A percentile compares a stretch with the other conserved stretches of the same genome.
phyloP scores from a whole-genome alignment of 2,888 invertebrate species.

The Cantharis nigra region DNA sequence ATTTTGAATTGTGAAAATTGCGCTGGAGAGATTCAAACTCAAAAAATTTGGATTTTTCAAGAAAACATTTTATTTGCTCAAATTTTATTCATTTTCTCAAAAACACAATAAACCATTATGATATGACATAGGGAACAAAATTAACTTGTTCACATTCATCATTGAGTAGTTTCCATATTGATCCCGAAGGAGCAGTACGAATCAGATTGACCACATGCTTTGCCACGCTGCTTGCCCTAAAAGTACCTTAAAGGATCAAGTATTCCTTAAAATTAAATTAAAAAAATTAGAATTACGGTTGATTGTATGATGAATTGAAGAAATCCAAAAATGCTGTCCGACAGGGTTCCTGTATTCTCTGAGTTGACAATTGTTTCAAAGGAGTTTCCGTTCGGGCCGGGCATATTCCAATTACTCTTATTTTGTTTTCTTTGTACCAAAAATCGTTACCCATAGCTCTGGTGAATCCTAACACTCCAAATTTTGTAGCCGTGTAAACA shows the following conservation, averaged over 20 bases:
- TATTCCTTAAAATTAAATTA: not conserved
- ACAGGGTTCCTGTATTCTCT: not conserved
- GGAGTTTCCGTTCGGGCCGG: conserved; percentile 24
- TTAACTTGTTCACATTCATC: not conserved
- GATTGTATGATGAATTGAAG: not conserved
- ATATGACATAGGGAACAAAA: not conserved
- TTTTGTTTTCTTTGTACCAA: conserved; percentile 15
- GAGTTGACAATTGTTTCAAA: not conserved
- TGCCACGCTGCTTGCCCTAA: not conserved
- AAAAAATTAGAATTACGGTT: not conserved
- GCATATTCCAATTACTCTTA: conserved; percentile 31
- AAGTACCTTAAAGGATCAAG: not conserved
- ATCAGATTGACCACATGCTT: not conserved
- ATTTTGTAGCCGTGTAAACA: conserved; percentile 14
- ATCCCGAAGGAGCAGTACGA: not conserved
- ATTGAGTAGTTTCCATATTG: not conserved
- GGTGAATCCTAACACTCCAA: conserved; percentile 28
- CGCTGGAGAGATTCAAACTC: too few species aligned
- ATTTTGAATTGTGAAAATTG: too few species aligned
- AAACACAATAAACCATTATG: not conserved
- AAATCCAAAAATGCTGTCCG: not conserved
- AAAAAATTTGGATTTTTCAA: not conserved
- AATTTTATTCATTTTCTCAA: not conserved
- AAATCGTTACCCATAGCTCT: conserved; percentile 16
- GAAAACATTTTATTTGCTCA: not conserved